Base-by-base conservation (phyloP, 2,113 vertebrate species). In the Pogona vitticeps region DNA sequence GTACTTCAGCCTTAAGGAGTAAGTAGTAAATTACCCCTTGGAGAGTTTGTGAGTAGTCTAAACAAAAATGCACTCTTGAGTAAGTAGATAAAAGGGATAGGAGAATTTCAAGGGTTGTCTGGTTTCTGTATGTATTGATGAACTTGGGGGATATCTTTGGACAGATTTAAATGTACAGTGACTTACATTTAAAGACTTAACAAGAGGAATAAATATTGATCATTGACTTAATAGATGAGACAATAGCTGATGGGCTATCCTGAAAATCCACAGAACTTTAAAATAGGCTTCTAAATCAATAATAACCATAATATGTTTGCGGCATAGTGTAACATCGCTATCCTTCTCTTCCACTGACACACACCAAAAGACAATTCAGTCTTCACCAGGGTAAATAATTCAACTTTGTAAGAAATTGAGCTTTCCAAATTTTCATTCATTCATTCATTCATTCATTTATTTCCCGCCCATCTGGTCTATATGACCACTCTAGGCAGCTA, bases 121-220 rank as follows among this genome's bases (percentile, higher is more conserved):
- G 33, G 38, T 80, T 63, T 61, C 58, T 82, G 18, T 87, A 36
- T 67, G 90, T 82, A 52, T 83, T 89, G 86, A 88, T 68, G 82
- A 88, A 88, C 75, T 85, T 86, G 0, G 0, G 36, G 80, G 88
- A 88, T 83, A 68, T 86, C 82, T 2, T 80, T 86, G 83, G 46
- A 17, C 87, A 86, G 26, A 61, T 20, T 89, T 61, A 73, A 88
- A 70, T 52, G 72, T 3, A 85, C 33, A 89, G 10, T 61, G 78
- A 83, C 85, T 89, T n/a, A 1, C 28, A 1, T 56, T 83, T 86
- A 84, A 77, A 72, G 56, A 31, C 56, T 87, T 67, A 84, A 85
- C n/a, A 80, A 84, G 68, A 85, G 77, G 76, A 81, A 88, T 87
- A 94, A 91, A 90, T 93, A 90, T 88, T 94, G 93, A 70, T 91